These are phyloP conservation scores for Brachymystax lenok DNA, from an alignment of 2,797 vertebrate species.

Conservation along the genomic window DNA sequence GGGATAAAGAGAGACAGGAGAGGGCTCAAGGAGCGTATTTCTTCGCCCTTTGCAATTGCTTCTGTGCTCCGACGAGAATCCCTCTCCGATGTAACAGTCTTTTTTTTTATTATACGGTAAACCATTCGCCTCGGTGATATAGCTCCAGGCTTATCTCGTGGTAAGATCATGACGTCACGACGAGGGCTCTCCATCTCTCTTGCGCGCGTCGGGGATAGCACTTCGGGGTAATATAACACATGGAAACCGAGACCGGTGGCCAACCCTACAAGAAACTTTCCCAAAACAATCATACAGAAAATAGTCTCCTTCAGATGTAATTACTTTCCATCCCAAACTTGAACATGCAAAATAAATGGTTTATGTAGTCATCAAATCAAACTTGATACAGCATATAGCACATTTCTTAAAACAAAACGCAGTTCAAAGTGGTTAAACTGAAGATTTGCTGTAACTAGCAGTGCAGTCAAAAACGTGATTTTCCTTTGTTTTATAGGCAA, in stretches of 20 bases:
- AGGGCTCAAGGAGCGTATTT: not conserved
- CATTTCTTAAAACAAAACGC: no score
- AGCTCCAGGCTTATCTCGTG: slow-evolving; percentile 58
- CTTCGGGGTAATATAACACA: not conserved
- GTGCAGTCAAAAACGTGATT: no score
- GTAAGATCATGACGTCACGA: slow-evolving; percentile 68
- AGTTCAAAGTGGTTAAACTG: no score
- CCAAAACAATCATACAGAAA: no score
- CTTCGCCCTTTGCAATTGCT: slow-evolving; percentile 19
- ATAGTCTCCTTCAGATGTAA: no score
- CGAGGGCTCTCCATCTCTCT: slow-evolving; percentile 9
- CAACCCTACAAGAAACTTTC: slow-evolving; percentile 2
- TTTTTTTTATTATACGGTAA: slow-evolving; percentile 45
- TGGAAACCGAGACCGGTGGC: not conserved
- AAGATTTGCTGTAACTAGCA: no score
- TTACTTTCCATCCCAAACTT: no score
- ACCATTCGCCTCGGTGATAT: slow-evolving; percentile 56
- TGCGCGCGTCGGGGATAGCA: not conserved
- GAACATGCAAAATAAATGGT: no score
- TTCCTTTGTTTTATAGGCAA: no score
- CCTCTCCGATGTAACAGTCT: slow-evolving; percentile 29
- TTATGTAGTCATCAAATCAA: no score
- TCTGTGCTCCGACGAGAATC: slow-evolving; percentile 21
- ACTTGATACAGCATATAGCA: no score
- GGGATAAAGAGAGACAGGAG: slow-evolving; percentile 11